phyloP scores from a whole-genome alignment of 1,140 invertebrate species.

The Amyelois transitella region DNA sequence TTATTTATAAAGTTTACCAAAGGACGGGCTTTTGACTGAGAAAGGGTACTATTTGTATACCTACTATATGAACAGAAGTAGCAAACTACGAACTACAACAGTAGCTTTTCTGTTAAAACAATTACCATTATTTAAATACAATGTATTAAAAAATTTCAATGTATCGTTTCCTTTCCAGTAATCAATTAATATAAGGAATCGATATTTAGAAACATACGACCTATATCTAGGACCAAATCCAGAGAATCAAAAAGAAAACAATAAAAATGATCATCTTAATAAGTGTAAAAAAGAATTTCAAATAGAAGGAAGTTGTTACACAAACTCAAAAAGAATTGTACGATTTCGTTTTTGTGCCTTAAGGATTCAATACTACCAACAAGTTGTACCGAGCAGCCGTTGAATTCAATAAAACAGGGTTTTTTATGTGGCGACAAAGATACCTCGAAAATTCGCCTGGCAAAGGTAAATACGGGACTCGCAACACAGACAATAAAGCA shows the following conservation, averaged over 20 bases:
- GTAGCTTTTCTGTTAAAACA: background rate
- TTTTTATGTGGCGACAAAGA: background rate
- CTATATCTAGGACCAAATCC: too few relatives aligned
- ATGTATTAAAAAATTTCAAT: background rate
- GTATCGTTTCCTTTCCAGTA: background rate
- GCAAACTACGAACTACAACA: conserved; percentile 3
- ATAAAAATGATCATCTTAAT: background rate
- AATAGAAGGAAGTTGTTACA: background rate
- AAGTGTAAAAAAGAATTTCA: background rate
- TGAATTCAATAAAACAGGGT: background rate
- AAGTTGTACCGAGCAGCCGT: background rate
- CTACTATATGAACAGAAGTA: conserved; percentile 2
- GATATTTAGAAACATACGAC: background rate
- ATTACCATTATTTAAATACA: background rate
- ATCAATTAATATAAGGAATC: background rate
- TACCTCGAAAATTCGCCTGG: conserved; percentile 8
- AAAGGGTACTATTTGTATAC: too few relatives aligned
- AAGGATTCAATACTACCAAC: background rate
- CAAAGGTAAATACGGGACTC: conserved; percentile 27
- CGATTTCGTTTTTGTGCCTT: background rate
- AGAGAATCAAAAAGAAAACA: too few relatives aligned
- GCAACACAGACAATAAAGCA: conserved; percentile 55
- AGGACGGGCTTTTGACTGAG: too few relatives aligned
- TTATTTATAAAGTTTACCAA: background rate
- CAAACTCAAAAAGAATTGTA: background rate